Evolutionary conservation across 2,888 invertebrate species (phyloP).

Genomic region (Hemithea aestivaria): DNA sequence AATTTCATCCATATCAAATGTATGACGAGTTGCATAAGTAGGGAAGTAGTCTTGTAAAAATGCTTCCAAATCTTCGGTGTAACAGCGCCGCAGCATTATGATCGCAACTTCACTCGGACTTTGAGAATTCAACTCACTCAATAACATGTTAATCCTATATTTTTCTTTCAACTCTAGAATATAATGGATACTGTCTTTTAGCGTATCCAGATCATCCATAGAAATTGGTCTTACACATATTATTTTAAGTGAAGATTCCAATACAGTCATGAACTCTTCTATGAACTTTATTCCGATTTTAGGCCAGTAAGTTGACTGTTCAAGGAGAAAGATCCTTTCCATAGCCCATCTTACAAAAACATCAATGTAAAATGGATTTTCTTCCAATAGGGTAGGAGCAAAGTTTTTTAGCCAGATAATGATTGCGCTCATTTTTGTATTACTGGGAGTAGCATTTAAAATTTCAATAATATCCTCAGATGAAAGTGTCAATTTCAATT

Average conservation of each 20-base stretch:
- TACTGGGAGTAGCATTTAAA: slow-evolving; percentile 58
- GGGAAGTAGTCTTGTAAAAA: slow-evolving; percentile 65
- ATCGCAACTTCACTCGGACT: slow-evolving; percentile 64
- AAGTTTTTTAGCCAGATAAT: slow-evolving; percentile 70
- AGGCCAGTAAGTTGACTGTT: slow-evolving; percentile 71
- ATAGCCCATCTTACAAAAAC: slow-evolving; percentile 71
- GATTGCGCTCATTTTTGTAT: slow-evolving; percentile 65
- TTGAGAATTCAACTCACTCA: slow-evolving; percentile 63
- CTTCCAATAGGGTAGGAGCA: slow-evolving; percentile 59
- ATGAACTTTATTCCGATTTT: slow-evolving; percentile 72
- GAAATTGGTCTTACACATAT: slow-evolving; percentile 62
- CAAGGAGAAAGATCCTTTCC: slow-evolving; percentile 64
- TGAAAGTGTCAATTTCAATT: slow-evolving; percentile 42
- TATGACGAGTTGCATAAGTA: slow-evolving; percentile 57
- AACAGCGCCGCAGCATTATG: slow-evolving; percentile 71
- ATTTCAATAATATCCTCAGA: slow-evolving; percentile 53
- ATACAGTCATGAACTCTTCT: slow-evolving; percentile 54
- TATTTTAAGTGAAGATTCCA: slow-evolving; percentile 58
- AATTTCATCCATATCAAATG: slow-evolving; percentile 66
- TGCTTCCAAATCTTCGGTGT: slow-evolving; percentile 65
- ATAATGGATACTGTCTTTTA: slow-evolving; percentile 61
- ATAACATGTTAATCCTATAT: slow-evolving; percentile 67
- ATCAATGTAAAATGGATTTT: slow-evolving; percentile 68
- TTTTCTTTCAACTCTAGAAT: slow-evolving; percentile 67
- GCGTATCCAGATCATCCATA: slow-evolving; percentile 62